Evolutionary conservation across 2,113 vertebrate species (phyloP).

Genomic region (Xenotilapia caudafasciata): DNA sequence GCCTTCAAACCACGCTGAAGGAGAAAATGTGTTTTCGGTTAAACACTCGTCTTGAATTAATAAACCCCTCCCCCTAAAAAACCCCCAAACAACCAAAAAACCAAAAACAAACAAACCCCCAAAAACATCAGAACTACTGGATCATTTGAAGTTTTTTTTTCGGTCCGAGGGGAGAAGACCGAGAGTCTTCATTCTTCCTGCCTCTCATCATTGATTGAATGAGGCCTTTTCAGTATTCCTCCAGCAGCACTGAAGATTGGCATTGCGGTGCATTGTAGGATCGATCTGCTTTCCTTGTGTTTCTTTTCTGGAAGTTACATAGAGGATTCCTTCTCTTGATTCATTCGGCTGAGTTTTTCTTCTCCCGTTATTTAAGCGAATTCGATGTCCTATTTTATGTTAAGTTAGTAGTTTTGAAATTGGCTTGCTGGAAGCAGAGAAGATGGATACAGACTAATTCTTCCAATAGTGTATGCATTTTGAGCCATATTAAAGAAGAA

Average conservation of each 20-base stretch:
- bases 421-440: not conserved
- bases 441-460: not conserved
- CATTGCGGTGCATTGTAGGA: conserved; percentile 18
- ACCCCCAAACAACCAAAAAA: accelerated
- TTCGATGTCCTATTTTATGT: not conserved
- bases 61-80: not conserved
- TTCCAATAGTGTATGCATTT: accelerated
- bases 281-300: conserved; percentile 36
- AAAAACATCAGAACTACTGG: not conserved
- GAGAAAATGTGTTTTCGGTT: conserved; percentile 26
- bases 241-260: conserved; percentile 35
- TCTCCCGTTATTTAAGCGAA: not conserved
- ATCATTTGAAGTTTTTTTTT: conserved; percentile 44
- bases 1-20: conserved; percentile 27
- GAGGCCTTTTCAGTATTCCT: conserved; percentile 52
- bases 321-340: conserved; percentile 15
- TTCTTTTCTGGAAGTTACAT: conserved; percentile 5
- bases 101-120: not conserved
- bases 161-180: conserved; percentile 9
- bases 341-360: not conserved
- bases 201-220: conserved; percentile 52
- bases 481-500: not conserved
- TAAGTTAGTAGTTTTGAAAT: not conserved
- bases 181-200: conserved; percentile 16
- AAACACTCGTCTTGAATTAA: conserved; percentile 26